Conservation (phyloP, 2,113 vertebrate genomes). For the Neopipo cinnamomea region DNA sequence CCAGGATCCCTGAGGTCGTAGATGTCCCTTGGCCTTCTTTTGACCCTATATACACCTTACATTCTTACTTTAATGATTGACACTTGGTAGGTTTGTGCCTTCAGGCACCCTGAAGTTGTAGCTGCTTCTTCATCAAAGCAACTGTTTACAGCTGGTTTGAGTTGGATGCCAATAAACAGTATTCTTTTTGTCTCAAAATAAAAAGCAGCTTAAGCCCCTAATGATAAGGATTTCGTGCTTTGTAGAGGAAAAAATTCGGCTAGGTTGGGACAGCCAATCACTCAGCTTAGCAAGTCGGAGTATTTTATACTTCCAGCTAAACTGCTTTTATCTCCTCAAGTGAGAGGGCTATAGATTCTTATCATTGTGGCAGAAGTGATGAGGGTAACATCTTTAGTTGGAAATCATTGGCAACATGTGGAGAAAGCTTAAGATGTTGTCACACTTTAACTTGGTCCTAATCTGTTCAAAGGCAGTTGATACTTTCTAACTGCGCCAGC, state of each 20-base stretch:
- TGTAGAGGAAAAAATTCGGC: conserved; percentile 73
- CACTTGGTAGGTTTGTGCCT: conserved; percentile 72
- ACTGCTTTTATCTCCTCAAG: conserved; percentile 75
- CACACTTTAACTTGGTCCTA: conserved; percentile 87
- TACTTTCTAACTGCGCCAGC: conserved; percentile 72
- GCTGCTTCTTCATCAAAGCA: conserved; percentile 87
- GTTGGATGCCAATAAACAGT: conserved; percentile 80
- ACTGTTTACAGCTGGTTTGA: conserved; percentile 93
- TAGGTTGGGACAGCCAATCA: conserved; percentile 70
- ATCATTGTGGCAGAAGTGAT: conserved; percentile 77
- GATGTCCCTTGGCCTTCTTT: conserved; percentile 60
- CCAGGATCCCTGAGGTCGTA: conserved; percentile 58
- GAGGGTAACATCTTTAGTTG: conserved; percentile 81
- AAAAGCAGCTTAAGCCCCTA: conserved; percentile 83
- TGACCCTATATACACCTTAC: conserved; percentile 76
- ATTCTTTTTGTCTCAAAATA: conserved; percentile 85
- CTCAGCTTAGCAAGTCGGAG: conserved; percentile 69
- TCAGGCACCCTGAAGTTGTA: conserved; percentile 68
- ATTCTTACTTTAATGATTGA: conserved; percentile 87
- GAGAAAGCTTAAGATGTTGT: conserved; percentile 88
- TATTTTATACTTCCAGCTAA: conserved; percentile 44
- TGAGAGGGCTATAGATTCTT: conserved; percentile 74
- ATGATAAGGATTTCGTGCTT: conserved; percentile 84
- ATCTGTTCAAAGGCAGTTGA: conserved; percentile 84
- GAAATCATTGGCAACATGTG: conserved; percentile 82